Evolutionary conservation across 2,888 invertebrate genomes (phyloP), one percentile per base, ranked within the genome.

Genomic region (Drosophila pseudotakahashii): DNA sequence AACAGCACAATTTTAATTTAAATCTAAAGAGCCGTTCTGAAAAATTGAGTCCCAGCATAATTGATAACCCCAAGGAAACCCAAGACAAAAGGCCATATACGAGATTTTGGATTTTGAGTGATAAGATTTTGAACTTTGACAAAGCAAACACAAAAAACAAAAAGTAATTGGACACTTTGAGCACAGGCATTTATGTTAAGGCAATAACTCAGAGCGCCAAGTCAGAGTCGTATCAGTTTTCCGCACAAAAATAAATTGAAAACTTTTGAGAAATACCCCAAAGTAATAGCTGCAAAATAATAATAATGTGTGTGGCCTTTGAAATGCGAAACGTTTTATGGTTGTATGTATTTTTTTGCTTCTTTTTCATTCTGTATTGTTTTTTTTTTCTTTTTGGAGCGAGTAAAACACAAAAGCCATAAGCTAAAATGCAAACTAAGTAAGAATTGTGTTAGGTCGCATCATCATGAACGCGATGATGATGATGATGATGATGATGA

Each of bases 371-470:
- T 26, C 6, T 26, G 6, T 26, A 3, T 23, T 23, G 2, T 30
- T 14, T 14, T 14, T 47, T 10, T 51, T 32, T n/a, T 52, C 13
- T 52, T 52, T 69, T 69, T 59, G 26, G 44, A 61, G 60, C 23
- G 55, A 50, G 58, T 57, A 55, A 64, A 59, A 64, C 52, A 57
- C 59, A 81, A 71, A 70, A 64, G 63, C 57, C 66, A 75, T 75
- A 71, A 76, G 69, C 76, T 64, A 64, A 79, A 79, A 79, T 75
- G 75, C 77, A 75, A 79, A 73, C 57, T 61, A 73, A 73, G 75
- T 80, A 76, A 78, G 48, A 76, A 76, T 77, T 76, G 76, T 75
- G 76, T 73, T 81, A 77, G 69, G 67, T 75, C 69, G 73, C 61
- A 54, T 74, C 14, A 51, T 47, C 30, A 42, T 51, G 51, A 52